These are phyloP conservation scores for Choloepus didactylus DNA, from an alignment of 2,797 vertebrate species.

Conservation along the genomic window DNA sequence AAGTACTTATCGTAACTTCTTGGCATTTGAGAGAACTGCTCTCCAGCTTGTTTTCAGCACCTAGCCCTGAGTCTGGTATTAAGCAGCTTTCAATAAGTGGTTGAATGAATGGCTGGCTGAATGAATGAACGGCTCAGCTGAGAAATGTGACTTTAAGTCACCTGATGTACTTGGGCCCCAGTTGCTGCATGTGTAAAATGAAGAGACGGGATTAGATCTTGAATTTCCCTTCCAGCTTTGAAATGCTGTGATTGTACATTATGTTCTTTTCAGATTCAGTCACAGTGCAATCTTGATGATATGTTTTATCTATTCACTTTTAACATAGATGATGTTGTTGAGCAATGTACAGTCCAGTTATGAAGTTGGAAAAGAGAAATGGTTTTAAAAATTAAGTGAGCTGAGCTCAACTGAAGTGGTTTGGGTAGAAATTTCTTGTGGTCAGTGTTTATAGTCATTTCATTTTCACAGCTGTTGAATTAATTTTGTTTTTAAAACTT, in stretches of 20 bases:
- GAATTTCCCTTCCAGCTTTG: constrained; percentile 2
- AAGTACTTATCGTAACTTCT: constrained; percentile 5
- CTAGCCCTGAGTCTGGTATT: background rate
- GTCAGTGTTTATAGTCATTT: constrained; percentile 49
- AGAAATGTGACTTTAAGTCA: background rate
- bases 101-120: background rate
- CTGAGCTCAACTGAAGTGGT: constrained; percentile 39
- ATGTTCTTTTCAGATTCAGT: background rate
- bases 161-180: background rate
- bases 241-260: background rate
- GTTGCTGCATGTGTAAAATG: constrained; percentile 26
- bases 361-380: constrained; percentile 37
- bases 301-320: constrained; percentile 28
- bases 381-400: constrained; percentile 49
- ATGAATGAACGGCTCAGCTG: background rate
- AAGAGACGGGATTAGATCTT: background rate
- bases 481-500: constrained; percentile 61
- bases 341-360: background rate
- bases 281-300: background rate
- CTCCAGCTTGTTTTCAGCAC: background rate
- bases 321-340: background rate
- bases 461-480: constrained; percentile 53
- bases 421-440: constrained; percentile 7
- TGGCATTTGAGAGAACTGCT: background rate
- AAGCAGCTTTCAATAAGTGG: background rate